A percentile compares a stretch with the other conserved stretches of the same genome.
phyloP scores from a whole-genome alignment of 2,113 vertebrate genomes.

The Alligator mississippiensis region DNA sequence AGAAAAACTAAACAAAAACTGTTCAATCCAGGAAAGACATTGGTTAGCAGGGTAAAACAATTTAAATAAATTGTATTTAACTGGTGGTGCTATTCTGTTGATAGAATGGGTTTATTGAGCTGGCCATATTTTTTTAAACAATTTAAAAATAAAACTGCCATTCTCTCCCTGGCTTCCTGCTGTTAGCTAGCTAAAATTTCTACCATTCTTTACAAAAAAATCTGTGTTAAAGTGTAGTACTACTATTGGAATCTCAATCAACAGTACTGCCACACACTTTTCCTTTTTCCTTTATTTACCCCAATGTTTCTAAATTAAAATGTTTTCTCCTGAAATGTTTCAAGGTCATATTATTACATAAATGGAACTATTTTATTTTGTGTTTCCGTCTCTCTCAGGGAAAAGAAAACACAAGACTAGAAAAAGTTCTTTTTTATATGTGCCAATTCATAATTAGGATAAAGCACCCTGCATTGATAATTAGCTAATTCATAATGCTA shows the following conservation, averaged over 20 bases:
- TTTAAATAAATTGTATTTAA: not conserved
- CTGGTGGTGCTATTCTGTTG: not conserved
- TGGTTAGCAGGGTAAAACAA: not conserved
- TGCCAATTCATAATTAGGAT: not conserved
- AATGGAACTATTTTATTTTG: not conserved
- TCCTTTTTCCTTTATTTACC: not conserved
- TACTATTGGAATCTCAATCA: not conserved
- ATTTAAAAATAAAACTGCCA: not conserved
- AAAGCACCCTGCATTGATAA: not conserved
- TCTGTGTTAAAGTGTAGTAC: not conserved
- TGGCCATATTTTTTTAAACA: not conserved
- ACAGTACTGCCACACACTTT: not conserved
- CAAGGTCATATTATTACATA: not conserved
- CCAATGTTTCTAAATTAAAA: not conserved
- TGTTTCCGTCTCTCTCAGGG: not conserved
- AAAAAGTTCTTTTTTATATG: not conserved
- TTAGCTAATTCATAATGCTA: not conserved
- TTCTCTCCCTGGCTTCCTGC: not conserved
- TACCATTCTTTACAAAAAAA: not conserved
- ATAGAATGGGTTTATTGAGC: not conserved
- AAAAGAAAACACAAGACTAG: not conserved
- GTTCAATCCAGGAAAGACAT: not conserved
- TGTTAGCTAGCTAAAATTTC: not conserved
- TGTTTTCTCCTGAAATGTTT: not conserved
- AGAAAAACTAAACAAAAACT: not conserved